Base-by-base conservation (phyloP, 2,113 vertebrate genomes). In the Pituophis catenifer region DNA sequence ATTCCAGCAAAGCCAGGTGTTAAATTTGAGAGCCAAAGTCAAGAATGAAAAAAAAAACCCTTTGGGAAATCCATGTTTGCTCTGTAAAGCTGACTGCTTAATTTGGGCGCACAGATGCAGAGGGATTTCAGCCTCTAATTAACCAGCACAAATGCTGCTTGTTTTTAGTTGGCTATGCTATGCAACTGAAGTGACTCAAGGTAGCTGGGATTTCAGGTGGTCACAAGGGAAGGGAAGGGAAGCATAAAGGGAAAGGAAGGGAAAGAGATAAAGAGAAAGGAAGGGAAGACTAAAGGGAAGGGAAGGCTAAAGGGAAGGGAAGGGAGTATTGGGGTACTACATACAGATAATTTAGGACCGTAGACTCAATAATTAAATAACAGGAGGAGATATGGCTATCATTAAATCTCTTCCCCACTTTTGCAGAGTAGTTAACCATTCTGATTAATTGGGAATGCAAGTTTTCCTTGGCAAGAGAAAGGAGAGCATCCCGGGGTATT, bases 1-100 rank as follows among this genome's bases (percentile, higher is more conserved):
- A 95, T 96, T 96, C 94, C 96, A 94, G 86, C 0, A 4, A 26
- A 94, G 93, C 91, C 96, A 97, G 96, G 95, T 95, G 95, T 93
- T 93, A 92, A 62, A 89, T 90, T 92, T 52, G 1, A 8, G 91
- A 91, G 59, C 92, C 93, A 50, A 81, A 94, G 91, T 94, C 95
- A 92, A 95, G 94, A 95, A 95, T 21, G 88, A 50, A 50, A 50
- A 50, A 48, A 93, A 96, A 95, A 92, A 92, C 96, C 92, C 87
- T 95, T 62, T 92, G 91, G 95, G 95, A 95, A 95, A 93, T 89
- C 90, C 88, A 44, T 15, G 75, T 91, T 93, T 0, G 44, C 48
- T 95, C 85, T 92, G 62, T 70, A 86, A 93, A 93, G 87, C 91
- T 93, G 92, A 94, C 90, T 57, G 89, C 57, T 93, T 94, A 89